These are phyloP conservation scores for Subacronicta megacephala DNA, from an alignment of 2,888 invertebrate genomes.

Conservation along the genomic window DNA sequence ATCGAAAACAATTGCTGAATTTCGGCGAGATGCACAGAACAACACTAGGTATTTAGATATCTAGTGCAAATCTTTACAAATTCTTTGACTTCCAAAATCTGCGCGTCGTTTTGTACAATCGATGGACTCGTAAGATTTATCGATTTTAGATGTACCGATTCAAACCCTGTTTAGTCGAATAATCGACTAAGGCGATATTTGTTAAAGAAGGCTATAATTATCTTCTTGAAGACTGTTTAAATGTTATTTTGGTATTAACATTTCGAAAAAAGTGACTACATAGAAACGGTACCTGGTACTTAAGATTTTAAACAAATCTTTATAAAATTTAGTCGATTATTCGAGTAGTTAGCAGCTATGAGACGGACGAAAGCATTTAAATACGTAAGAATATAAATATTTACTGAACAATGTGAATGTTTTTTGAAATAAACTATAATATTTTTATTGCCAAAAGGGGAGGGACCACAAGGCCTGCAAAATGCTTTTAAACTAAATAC, in stretches of 20 bases:
- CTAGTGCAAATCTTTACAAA: slow-evolving; percentile 7
- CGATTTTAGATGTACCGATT: slow-evolving; percentile 23
- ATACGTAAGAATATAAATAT: not conserved
- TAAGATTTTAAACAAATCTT: not conserved
- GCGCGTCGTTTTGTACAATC: not conserved
- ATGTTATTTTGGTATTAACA: slow-evolving; percentile 2
- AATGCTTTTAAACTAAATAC: not conserved
- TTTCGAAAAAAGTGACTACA: not conserved
- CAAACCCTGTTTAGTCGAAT: slow-evolving; percentile 20
- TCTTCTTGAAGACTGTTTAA: not conserved
- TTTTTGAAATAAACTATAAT: too few relatives aligned
- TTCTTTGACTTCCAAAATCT: slow-evolving; percentile 4
- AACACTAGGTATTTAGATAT: not conserved
- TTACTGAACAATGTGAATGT: too few relatives aligned
- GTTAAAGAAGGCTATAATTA: not conserved
- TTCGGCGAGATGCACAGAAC: slow-evolving; percentile 4
- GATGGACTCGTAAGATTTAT: slow-evolving; percentile 9
- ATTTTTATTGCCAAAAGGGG: too few relatives aligned
- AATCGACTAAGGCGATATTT: slow-evolving; percentile 13
- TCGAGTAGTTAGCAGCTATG: slow-evolving; percentile 16
- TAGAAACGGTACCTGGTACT: slow-evolving; percentile 13
- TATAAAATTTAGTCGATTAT: slow-evolving; percentile 23
- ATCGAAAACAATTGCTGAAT: slow-evolving; percentile 3
- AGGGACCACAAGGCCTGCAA: too few relatives aligned
- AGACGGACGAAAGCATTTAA: not conserved